These are phyloP conservation scores for Mus spicilegus DNA, from an alignment of 2,113 vertebrate genomes.

Conservation along the genomic window DNA sequence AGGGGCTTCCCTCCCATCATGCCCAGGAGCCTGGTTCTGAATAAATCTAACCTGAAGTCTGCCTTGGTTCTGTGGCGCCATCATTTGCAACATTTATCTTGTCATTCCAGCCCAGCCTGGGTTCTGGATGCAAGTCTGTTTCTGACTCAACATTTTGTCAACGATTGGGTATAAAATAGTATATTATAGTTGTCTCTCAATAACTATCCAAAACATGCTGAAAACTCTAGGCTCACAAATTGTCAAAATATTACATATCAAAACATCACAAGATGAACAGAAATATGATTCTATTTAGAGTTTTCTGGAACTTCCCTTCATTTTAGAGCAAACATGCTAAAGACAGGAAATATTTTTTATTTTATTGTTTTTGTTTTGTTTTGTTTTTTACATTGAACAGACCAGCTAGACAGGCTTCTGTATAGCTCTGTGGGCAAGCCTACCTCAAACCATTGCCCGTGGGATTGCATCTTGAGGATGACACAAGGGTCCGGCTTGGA, in stretches of 20 bases:
- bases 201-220: not conserved
- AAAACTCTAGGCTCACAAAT: not conserved
- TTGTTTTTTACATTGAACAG: not conserved
- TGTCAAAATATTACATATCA: slow-evolving; percentile 2
- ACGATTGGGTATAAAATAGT: not conserved
- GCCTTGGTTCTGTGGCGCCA: not conserved
- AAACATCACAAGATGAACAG: slow-evolving; percentile 16
- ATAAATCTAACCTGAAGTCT: not conserved
- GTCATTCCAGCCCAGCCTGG: not conserved
- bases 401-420: not conserved
- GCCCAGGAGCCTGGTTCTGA: not conserved
- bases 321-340: slow-evolving; percentile 3
- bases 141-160: not conserved
- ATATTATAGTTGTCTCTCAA: not conserved
- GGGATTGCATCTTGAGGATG: slow-evolving; percentile 97
- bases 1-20: not conserved
- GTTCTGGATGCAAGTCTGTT: not conserved
- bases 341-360: not conserved
- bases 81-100: not conserved
- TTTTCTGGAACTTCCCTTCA: slow-evolving; percentile 7
- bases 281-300: not conserved
- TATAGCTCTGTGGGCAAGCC: slow-evolving; percentile 65
- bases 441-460: slow-evolving; percentile 98
- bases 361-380: not conserved
- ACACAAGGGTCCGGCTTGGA: slow-evolving; percentile 97